Base-by-base conservation (phyloP, 2,797 vertebrate species). In the Sandelia bainsii region DNA sequence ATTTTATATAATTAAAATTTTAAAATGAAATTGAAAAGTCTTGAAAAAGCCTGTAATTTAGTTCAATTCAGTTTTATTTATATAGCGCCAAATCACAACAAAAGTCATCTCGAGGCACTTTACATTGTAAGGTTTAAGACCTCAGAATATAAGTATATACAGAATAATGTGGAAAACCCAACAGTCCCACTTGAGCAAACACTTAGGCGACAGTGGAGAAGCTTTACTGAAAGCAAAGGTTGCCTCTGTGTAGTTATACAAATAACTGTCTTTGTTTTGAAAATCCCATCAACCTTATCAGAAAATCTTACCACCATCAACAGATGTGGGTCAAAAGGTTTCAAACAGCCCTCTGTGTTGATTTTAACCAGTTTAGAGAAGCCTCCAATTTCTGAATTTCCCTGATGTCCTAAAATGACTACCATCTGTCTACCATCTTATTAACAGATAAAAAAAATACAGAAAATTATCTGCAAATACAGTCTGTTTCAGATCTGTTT, bases 371-470 rank as follows among this genome's bases (percentile, higher is more conserved):
- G 13, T 45, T 50, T 65, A 65, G n/a, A 34, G 16, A 62, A 65
- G 44, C 19, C 25, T 53, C 37, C 54, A 37, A 50, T 67, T 62
- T 68, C 54, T 69, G 42, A 77, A 52, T 69, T 54, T 1, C n/a
- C 29, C 20, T 44, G 8, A 61, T 75, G 52, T 34, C 42, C 32
- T 46, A 58, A 40, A 58, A 64, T 1, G 0, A 17, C 44, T 25
- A 20, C 13, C 56, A 57, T 71, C 49, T 81, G 37, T n/a, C 44
- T 25, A 20, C 13, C 56, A 57, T 71, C 49, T 81, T 29, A 17
- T 57, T 9, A 52, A 25, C 4, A 62, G 39, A 7, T 70, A 67
- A 58, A 64, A 66, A 32, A 29, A 48, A 71, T 51, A 44, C 37
- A 17, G 12, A 69, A 68, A 68, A 64, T 73, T 1, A 48, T 22